phyloP scores from a whole-genome alignment of 2,888 invertebrate species.

The Abscondita cerata region DNA sequence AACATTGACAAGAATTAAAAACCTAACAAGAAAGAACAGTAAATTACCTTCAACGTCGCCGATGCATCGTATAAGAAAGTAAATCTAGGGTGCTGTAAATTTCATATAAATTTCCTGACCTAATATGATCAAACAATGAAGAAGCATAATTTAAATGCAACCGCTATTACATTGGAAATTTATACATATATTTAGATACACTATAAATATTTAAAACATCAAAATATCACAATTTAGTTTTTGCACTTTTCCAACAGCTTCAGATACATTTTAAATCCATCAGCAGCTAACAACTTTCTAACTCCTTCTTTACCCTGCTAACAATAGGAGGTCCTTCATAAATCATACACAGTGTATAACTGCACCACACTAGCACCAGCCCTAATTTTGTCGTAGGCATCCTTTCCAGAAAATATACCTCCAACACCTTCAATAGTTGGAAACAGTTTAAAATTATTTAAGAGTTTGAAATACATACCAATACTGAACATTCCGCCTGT shows the following conservation, averaged over 20 bases:
- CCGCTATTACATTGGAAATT: too few species aligned
- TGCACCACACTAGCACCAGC: conserved; percentile 94
- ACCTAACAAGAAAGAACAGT: too few species aligned
- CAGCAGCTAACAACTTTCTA: conserved; percentile 71
- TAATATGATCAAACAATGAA: too few species aligned
- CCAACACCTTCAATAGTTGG: conserved; percentile 78
- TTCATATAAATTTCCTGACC: too few species aligned
- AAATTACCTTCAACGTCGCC: too few species aligned
- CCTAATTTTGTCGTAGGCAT: conserved; percentile 93
- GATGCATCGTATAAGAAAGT: too few species aligned
- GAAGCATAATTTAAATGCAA: too few species aligned
- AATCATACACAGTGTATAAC: conserved; percentile 87
- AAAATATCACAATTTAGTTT: too few species aligned
- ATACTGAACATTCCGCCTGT: conserved; percentile 72
- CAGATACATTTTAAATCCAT: conserved; percentile 74
- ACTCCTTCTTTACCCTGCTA: conserved; percentile 79
- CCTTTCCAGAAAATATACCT: conserved; percentile 85
- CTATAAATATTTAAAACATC: too few species aligned
- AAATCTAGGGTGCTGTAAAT: too few species aligned
- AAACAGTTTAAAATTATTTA: conserved; percentile 6
- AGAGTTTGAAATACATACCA: conserved; percentile 39
- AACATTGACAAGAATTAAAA: too few species aligned
- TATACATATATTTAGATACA: too few species aligned
- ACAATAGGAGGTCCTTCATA: conserved; percentile 88
- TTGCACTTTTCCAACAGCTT: conserved; percentile 83